These are phyloP conservation scores for Sepioteuthis lessoniana DNA, from an alignment of 2,888 invertebrate species.

Conservation along the genomic window DNA sequence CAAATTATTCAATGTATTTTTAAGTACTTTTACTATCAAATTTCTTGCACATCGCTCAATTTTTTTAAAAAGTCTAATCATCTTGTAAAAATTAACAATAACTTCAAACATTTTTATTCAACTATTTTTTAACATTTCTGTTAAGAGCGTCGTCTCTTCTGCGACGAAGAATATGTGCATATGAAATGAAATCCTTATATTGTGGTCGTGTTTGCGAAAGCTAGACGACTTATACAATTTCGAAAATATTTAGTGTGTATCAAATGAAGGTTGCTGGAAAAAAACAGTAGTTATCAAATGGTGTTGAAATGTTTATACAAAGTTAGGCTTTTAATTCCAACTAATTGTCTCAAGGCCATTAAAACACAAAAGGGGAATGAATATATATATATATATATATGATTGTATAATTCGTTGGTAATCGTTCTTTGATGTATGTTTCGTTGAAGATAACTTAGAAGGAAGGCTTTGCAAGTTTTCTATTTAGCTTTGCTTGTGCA, in stretches of 20 bases:
- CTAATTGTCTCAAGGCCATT: background rate
- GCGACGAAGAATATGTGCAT: background rate
- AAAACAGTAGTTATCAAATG: background rate
- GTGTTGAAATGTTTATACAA: background rate
- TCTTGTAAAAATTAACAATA: background rate
- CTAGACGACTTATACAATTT: background rate
- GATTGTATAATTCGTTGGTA: too few species aligned
- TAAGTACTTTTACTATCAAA: background rate
- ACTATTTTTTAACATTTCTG: background rate
- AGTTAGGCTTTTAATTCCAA: background rate
- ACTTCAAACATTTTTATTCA: background rate
- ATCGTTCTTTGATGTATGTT: background rate
- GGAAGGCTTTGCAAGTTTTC: too few species aligned
- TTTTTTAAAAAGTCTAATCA: background rate
- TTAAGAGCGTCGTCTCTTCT: background rate
- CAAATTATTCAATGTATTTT: background rate
- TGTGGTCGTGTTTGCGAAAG: background rate
- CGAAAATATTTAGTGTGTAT: background rate
- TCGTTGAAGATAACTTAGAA: background rate
- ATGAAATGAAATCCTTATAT: background rate
- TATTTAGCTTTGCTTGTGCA: too few species aligned
- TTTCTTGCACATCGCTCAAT: background rate
- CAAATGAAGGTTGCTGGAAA: background rate
- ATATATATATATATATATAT: background rate
- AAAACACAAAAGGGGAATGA: background rate